Base-by-base conservation (phyloP, 64 coral and sea anemone species). In the Porites australiensis region DNA sequence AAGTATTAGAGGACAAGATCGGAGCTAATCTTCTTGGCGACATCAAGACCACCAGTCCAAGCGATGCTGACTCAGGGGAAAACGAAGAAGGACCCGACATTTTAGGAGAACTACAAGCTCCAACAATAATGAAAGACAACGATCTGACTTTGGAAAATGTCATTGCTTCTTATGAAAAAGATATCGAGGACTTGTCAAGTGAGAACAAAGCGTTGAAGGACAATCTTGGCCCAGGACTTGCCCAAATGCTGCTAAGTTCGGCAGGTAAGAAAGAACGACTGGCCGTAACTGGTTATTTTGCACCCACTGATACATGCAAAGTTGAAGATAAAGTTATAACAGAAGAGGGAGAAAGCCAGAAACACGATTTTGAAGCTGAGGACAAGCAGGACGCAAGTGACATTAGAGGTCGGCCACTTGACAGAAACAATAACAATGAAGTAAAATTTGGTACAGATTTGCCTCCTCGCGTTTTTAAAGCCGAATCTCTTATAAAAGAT, bases 1-100 rank as follows among this genome's bases (percentile, higher is more conserved):
- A 77, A 9, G 3, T 54, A 4, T 20, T 93, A 45, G 23, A 87
- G 20, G 82, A 45, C 6, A 93, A 93, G 79, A 44, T 93, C 58
- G 82, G 91, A 21, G 50, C 60, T 22, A 70, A 51, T 49, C 82
- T 93, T 44, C 21, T 45, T 18, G 58, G 48, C 19, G 50, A 87
- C 44, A 58, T 87, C 3, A 87, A 64, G 14, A 8, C 3, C 46
- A 50, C 12, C 0, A 4, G 19, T 14, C 15, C 3, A 10, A 50
- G 9, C 47, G 19, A 54, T 50, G 16, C 23, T 63, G 3, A 45
- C 0, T 46, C 2, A 60, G 11, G 44, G 8, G 55, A 20, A 52
- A 21, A 5, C 9, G 50, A 8, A 9, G 52, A 79, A 19, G 11
- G 63, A 2, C 3, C 46, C 14, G 8, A 67, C 70, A 10, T 21